Percentiles rank a stretch among this genome's conserved stretches.
Evolutionary conservation across 2,888 invertebrate genomes (phyloP).

Genomic region (Siphlonurus alternatus): DNA sequence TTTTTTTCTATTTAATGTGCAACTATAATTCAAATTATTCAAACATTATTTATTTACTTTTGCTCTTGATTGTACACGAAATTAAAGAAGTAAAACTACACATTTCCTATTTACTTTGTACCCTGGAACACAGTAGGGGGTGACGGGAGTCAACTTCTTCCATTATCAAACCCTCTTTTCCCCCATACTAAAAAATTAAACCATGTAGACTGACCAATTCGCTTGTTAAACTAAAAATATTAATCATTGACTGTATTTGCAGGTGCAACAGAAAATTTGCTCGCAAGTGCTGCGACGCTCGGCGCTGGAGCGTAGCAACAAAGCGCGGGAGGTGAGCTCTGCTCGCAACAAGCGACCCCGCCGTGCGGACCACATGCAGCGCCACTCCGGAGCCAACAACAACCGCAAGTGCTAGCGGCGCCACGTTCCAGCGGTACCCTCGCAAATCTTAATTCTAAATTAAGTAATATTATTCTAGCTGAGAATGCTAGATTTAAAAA

Average conservation of each 20-base stretch:
- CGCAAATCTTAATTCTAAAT: too few relatives aligned
- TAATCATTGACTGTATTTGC: conserved; percentile 14
- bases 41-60: too few relatives aligned
- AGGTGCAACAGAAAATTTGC: conserved; percentile 30
- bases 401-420: conserved; percentile 36
- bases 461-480: too few relatives aligned
- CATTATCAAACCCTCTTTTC: too few relatives aligned
- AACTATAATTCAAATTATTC: conserved; percentile 3
- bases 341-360: conserved; percentile 33
- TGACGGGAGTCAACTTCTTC: too few relatives aligned
- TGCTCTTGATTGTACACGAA: too few relatives aligned
- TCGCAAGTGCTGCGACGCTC: conserved; percentile 32
- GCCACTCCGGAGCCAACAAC: conserved; percentile 40
- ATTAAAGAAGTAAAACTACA: too few relatives aligned
- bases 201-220: too few relatives aligned
- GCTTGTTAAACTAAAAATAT: too few relatives aligned
- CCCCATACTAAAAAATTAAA: too few relatives aligned
- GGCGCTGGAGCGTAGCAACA: conserved; percentile 36
- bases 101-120: too few relatives aligned
- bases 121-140: too few relatives aligned
- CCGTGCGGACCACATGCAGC: conserved; percentile 35
- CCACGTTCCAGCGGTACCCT: background rate
- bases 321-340: conserved; percentile 34
- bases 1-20: background rate
- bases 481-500: background rate